Evolutionary conservation across 1,140 invertebrate species (phyloP), one percentile per base, ranked within the genome.

Genomic region (Drosophila lowei): DNA sequence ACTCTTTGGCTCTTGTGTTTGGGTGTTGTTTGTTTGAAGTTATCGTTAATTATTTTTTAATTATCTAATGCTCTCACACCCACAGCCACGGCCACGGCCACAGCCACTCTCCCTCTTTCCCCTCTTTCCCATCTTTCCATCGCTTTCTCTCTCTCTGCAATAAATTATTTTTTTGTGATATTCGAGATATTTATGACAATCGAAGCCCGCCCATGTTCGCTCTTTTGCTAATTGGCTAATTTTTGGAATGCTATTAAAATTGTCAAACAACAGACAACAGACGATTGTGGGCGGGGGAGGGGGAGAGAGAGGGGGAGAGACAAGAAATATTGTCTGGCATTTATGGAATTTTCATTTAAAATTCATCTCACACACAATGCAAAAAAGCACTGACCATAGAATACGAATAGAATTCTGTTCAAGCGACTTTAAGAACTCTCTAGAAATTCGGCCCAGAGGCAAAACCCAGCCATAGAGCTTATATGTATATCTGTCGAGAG

Each of bases 331-430:
- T 46, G 23, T 21, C 41, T 30, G 62, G 25, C 57, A 74, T 83
- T 68, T 77, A 50, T 81, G 73, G 60, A 60, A 77, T 81, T 81
- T 77, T 63, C 60, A 64, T 73, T 73, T 62, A 81, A 57, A 83
- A 71, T 83, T 71, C 58, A 54, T 63, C 53, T 65, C 56, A 46
- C 61, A 83, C 57, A 54, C 60, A 61, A 18, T 18, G 18, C 23
- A 25, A 6, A 25, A 42, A 49, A 60, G 46, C 70, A 63, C 42
- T 73, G 59, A 55, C 65, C 68, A 64, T 70, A 50, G 72, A 73
- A 73, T 73, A 73, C 52, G 34, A 38, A 38, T 38, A 68, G 65
- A 68, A 67, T 55, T 61, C 56, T 53, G 68, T 73, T 73, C 71
- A 53, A 73, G 57, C 56, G 71, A 73, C 71, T 73, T 73, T 43